Evolutionary conservation across 2,797 vertebrate species (phyloP).

Genomic region (Scolopax rusticola): DNA sequence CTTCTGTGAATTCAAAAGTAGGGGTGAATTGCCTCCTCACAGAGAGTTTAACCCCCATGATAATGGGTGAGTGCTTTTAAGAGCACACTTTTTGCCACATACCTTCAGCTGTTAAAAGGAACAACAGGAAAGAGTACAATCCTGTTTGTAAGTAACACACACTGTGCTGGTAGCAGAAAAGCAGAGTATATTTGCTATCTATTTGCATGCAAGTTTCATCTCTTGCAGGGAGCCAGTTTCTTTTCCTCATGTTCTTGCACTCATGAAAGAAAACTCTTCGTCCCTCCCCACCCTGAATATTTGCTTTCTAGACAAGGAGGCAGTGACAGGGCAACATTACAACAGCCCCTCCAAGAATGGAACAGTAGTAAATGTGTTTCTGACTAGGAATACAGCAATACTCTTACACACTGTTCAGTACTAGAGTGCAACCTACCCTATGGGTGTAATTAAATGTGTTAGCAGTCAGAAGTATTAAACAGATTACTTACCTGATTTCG

Average conservation of each 20-base stretch:
- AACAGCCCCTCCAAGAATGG: background rate
- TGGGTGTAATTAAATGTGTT: background rate
- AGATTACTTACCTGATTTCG: background rate
- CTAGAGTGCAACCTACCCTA: background rate
- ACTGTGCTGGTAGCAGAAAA: background rate
- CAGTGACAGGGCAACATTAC: background rate
- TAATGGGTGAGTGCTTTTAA: background rate
- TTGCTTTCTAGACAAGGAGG: background rate
- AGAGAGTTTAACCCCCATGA: background rate
- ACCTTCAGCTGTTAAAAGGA: background rate
- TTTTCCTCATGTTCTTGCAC: background rate
- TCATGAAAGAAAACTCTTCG: background rate
- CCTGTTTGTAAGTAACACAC: background rate
- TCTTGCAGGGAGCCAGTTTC: background rate
- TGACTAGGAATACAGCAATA: background rate
- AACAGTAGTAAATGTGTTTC: background rate
- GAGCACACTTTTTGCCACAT: background rate
- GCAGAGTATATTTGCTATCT: background rate
- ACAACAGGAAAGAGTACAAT: background rate
- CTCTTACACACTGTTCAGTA: background rate
- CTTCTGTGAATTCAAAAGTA: background rate
- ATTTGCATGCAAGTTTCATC: background rate
- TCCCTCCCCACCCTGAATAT: background rate
- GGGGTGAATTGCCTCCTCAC: background rate
- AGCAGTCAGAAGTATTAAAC: background rate